phyloP scores from a whole-genome alignment of 1,140 invertebrate species.

The Nymphalis io region DNA sequence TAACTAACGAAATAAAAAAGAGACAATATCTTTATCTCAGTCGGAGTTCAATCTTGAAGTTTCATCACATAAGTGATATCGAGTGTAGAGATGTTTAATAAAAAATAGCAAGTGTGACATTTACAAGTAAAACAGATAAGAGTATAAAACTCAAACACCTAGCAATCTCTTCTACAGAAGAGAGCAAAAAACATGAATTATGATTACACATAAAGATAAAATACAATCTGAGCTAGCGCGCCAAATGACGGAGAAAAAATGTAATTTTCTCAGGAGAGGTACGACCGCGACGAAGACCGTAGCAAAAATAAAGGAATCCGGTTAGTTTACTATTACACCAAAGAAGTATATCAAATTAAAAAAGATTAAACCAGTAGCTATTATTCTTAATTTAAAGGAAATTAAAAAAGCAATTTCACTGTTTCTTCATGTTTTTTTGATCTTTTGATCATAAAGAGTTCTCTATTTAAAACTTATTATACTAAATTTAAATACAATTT shows the following conservation, averaged over 20 bases:
- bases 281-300: slow-evolving; percentile 39
- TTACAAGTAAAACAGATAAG: slow-evolving; percentile 57
- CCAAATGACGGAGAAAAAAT: slow-evolving; percentile 74
- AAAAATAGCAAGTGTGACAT: slow-evolving; percentile 42
- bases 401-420: background rate
- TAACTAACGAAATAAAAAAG: slow-evolving; percentile 39
- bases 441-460: background rate
- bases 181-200: slow-evolving; percentile 74
- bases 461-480: background rate
- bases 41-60: slow-evolving; percentile 24
- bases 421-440: background rate
- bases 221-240: slow-evolving; percentile 71
- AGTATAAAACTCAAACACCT: slow-evolving; percentile 67
- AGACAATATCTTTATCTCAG: slow-evolving; percentile 23
- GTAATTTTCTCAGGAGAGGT: slow-evolving; percentile 63
- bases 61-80: slow-evolving; percentile 33
- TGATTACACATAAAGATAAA: slow-evolving; percentile 78
- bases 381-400: slow-evolving; percentile 15
- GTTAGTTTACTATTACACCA: slow-evolving; percentile 15
- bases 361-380: slow-evolving; percentile 13
- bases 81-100: slow-evolving; percentile 31
- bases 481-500: slow-evolving; percentile 12
- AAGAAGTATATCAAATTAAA: slow-evolving; percentile 16
- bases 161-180: slow-evolving; percentile 49
- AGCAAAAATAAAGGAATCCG: slow-evolving; percentile 25